Conservation (phyloP, 2,797 vertebrate species). For the Geotrypetes seraphini region DNA sequence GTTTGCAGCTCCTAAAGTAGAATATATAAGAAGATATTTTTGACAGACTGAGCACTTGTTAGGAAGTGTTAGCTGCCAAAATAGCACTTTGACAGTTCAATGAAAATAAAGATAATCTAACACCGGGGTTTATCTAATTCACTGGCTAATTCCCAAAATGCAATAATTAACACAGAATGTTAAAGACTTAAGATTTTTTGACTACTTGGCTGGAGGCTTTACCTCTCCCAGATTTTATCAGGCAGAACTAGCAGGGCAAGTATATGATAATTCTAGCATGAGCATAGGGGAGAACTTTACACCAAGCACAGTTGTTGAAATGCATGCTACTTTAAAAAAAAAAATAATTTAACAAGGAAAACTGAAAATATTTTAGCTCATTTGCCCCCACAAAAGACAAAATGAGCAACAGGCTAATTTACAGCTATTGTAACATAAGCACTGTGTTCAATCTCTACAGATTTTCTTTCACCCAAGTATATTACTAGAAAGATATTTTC, state of each 20-base stretch:
- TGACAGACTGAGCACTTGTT: constrained; percentile 1
- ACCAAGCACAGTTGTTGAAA: too few species aligned
- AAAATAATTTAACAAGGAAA: too few species aligned
- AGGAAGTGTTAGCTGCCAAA: constrained; percentile 10
- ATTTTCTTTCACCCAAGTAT: too few species aligned
- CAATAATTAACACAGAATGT: constrained; percentile 18
- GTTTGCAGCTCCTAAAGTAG: constrained; percentile 1
- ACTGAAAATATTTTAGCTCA: too few species aligned
- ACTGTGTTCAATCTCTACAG: too few species aligned
- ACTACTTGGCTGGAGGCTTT: constrained; percentile 16
- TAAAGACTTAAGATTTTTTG: constrained; percentile 9
- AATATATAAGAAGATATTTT: constrained; percentile 4
- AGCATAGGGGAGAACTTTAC: too few species aligned
- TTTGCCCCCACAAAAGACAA: too few species aligned
- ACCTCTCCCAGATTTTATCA: constrained; percentile 1
- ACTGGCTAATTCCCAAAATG: constrained; percentile 15
- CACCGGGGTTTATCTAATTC: constrained; percentile 21
- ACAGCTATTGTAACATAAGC: too few species aligned
- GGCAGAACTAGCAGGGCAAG: constrained; percentile 11
- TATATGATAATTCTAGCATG: too few species aligned
- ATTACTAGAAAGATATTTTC: too few species aligned
- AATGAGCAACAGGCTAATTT: too few species aligned
- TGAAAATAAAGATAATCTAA: constrained; percentile 14
- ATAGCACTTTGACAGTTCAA: constrained; percentile 24
- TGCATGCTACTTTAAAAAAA: too few species aligned